A percentile compares a stretch with the other conserved stretches of the same genome.
These are phyloP conservation scores for Proteles cristata DNA, from an alignment of 2,113 vertebrate genomes.

Conservation along the genomic window DNA sequence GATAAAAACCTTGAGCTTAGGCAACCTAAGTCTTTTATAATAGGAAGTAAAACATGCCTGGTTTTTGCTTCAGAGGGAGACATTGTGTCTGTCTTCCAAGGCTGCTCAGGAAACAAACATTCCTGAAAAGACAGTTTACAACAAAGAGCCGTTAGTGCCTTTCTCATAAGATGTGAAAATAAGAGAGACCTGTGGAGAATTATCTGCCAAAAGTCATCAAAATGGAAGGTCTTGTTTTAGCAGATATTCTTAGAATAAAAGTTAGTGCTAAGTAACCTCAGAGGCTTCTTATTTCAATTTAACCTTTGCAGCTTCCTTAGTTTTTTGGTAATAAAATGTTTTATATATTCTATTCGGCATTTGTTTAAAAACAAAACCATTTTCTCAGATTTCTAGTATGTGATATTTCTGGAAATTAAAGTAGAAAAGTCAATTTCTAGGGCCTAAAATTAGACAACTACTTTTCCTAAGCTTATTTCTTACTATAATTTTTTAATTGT, in stretches of 20 bases:
- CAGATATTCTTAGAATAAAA: background rate
- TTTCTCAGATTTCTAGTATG: background rate
- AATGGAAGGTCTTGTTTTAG: background rate
- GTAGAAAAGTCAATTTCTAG: conserved; percentile 9
- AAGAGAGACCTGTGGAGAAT: background rate
- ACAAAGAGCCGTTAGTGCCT: background rate
- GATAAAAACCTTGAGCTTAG: background rate
- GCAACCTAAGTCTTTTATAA: background rate
- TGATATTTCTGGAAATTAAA: conserved; percentile 26
- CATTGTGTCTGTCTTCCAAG: background rate
- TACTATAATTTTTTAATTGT: background rate
- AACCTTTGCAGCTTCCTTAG: background rate
- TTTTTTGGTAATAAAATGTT: conserved; percentile 14
- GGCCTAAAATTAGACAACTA: conserved; percentile 26
- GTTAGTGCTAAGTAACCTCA: background rate
- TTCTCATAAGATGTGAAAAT: background rate
- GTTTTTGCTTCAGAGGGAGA: background rate
- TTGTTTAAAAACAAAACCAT: background rate
- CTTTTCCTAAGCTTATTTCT: background rate
- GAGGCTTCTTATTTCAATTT: background rate
- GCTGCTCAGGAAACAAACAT: background rate
- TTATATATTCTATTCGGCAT: background rate
- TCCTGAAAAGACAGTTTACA: conserved; percentile 1
- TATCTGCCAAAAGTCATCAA: background rate
- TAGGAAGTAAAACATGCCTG: background rate